A percentile compares a stretch with the other conserved stretches of the same genome.
These are phyloP conservation scores for Eptesicus fuscus DNA, from an alignment of 2,113 vertebrate genomes.

Conservation along the genomic window DNA sequence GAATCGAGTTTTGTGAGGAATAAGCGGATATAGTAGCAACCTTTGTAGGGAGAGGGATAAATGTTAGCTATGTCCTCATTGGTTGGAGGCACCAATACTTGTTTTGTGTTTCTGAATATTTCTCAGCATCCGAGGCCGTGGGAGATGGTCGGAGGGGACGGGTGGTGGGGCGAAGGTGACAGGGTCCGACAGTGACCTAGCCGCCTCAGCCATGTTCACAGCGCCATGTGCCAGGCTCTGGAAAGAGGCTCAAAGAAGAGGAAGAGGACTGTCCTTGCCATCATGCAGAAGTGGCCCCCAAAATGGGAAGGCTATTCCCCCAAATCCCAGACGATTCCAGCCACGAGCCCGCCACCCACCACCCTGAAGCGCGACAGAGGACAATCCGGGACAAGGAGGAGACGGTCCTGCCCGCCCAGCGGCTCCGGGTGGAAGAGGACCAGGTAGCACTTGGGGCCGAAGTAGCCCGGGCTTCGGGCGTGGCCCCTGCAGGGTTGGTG, in stretches of 20 bases:
- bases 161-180: fast-evolving
- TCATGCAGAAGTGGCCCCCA: not conserved
- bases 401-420: too few species aligned
- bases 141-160: fast-evolving
- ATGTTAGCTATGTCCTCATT: fast-evolving
- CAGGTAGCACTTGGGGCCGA: too few species aligned
- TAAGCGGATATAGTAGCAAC: fast-evolving
- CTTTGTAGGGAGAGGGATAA: not conserved
- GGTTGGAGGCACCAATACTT: fast-evolving
- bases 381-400: not conserved
- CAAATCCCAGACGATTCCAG: not conserved
- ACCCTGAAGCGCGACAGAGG: not conserved
- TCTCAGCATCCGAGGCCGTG: fast-evolving
- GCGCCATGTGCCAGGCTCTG: not conserved
- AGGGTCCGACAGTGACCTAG: fast-evolving
- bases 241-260: not conserved
- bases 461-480: not conserved
- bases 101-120: not conserved
- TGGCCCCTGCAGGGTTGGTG: not conserved
- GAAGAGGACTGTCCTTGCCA: not conserved
- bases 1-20: not conserved
- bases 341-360: not conserved
- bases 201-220: fast-evolving
- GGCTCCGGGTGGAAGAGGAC: not conserved
- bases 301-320: not conserved